phyloP scores from a whole-genome alignment of 2,797 vertebrate species.

The Pseudochirops cupreus region DNA sequence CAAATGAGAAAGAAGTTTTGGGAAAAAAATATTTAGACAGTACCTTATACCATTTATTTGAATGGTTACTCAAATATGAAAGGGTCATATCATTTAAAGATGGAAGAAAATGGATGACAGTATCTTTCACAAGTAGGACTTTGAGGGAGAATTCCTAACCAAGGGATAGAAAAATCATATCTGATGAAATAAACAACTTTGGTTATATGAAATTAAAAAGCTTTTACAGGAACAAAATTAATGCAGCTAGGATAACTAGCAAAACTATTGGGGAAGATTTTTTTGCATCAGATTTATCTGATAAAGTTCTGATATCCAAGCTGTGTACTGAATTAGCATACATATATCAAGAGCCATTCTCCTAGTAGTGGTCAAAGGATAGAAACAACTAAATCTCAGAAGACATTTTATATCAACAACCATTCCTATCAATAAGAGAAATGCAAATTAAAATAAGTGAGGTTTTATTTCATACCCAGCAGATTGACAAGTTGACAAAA shows the following conservation, averaged over 20 bases:
- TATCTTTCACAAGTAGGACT: not conserved
- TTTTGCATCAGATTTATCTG: not conserved
- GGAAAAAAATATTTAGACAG: not conserved
- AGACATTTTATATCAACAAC: not conserved
- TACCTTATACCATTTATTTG: not conserved
- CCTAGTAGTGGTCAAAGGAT: not conserved
- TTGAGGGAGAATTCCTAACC: not conserved
- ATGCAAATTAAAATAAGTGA: not conserved
- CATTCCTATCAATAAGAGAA: not conserved
- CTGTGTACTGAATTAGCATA: not conserved
- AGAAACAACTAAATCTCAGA: not conserved
- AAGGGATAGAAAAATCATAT: not conserved
- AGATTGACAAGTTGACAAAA: not conserved
- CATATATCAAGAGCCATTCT: not conserved
- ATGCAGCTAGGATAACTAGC: not conserved
- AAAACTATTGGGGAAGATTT: not conserved
- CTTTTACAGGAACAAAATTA: not conserved
- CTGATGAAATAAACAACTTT: not conserved
- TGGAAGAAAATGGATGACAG: not conserved
- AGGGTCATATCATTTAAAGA: not conserved
- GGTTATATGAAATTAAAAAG: not conserved
- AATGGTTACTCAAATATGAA: not conserved
- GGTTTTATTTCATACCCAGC: not conserved
- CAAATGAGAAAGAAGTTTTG: not conserved
- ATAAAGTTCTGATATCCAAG: not conserved